Conservation (phyloP, 2,888 invertebrate species). For the Ramazzottius varieornatus region DNA sequence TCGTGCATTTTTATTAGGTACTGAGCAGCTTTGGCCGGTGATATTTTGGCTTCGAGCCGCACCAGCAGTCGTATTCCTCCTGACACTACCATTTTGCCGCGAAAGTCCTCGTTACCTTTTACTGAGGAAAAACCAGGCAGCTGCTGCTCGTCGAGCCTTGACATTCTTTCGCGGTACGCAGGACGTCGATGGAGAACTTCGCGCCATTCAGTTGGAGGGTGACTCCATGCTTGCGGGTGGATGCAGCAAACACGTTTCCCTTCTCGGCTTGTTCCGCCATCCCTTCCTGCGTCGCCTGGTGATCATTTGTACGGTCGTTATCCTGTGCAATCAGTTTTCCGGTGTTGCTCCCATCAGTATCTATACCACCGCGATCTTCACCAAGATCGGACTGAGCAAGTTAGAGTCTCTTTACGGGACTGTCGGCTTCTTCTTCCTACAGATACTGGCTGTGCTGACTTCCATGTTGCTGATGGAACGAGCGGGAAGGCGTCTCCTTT, state of each 20-base stretch:
- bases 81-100: background rate
- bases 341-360: background rate
- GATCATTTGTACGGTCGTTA: background rate
- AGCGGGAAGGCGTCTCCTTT: background rate
- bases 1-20: background rate
- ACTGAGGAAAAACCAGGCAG: background rate
- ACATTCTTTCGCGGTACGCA: background rate
- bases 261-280: background rate
- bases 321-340: background rate
- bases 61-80: background rate
- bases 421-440: background rate
- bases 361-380: background rate
- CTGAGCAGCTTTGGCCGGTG: background rate
- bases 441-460: background rate
- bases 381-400: background rate
- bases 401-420: background rate
- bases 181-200: background rate
- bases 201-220: background rate
- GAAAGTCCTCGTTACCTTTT: background rate
- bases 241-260: background rate
- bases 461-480: background rate
- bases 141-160: background rate
- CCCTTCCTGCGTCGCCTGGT: background rate
- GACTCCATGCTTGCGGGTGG: background rate
- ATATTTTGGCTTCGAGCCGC: background rate